Base-by-base conservation (phyloP, 2,113 vertebrate species). In the Chitala chitala region DNA sequence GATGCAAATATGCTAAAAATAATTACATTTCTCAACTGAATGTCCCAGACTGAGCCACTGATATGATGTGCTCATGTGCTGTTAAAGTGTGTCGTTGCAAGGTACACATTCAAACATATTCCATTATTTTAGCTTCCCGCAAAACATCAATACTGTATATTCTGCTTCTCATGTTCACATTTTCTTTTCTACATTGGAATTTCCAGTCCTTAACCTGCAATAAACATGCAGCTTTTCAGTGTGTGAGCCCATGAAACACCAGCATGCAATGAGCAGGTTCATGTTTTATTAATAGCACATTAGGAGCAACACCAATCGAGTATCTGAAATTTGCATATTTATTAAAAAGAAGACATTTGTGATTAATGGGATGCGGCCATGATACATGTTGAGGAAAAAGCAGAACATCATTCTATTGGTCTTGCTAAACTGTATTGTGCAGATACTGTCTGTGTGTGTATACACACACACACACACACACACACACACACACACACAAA, bases 11-110 rank as follows among this genome's bases (percentile, higher is more conserved):
- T n/a, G n/a, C n/a, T n/a, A n/a, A n/a, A 92, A 93, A 91, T 93
- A 87, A 93, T 90, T 59, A 90, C 84, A 87, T 84, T 86, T 92
- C 93, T 91, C 91, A 91, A 91, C 91, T 92, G 90, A 89, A 92
- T 90, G 89, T 86, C 84, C 59, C 91, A 91, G 90, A 89, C 92
- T 88, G 89, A 89, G 86, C 87, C 88, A 87, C 88, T 91, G 87
- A 92, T 90, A 88, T 78, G 77, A 82, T 88, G 88, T 90, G 89
- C 91, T 78, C 76, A 82, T 88, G 88, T 90, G 89, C 91, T 87
- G 89, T 90, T 92, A 89, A 90, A 91, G 87, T 90, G 89, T 87
- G 89, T 88, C 89, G 91, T 90, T 89, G 89, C 86, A 83, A 82
- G 90, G 88, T 91, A 54, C 90, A n/a, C 89, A 86, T 85, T 87